Base-by-base conservation (phyloP, 2,888 invertebrate genomes). In the Melieria omissa region DNA sequence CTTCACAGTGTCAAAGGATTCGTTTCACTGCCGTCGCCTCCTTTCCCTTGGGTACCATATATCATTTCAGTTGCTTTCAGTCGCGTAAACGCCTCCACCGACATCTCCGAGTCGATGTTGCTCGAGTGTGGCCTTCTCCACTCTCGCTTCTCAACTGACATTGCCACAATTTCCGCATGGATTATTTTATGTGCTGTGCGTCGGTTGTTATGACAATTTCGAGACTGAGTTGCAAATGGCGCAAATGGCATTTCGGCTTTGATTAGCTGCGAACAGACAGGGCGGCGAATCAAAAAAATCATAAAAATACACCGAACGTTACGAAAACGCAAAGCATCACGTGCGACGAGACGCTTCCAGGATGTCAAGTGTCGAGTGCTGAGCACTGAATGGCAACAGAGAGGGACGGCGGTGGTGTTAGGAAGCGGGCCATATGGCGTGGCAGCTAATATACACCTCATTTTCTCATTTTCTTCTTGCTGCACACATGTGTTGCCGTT, bases 141-240 rank as follows among this genome's bases (percentile, higher is more conserved):
- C 29, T 29, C 29, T 29, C 29, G 3, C 29, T 29, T 29, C 29
- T 29, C 1, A 29, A 29, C 29, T 29, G 29, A 29, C 29, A 29
- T 1, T 29, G 29, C 49, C 9, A 49, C 12, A 49, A 74, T 69
- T 68, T 74, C 68, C 71, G 58, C 73, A 69, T 74, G 71, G 69
- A 69, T 74, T 71, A 74, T 69, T 74, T 71, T 71, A 74, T 74
- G 41, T 58, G 55, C 69, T 62, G 45, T 58, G 71, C 69, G 66
- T 72, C 72, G 63, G 71, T 63, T 74, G 71, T 74, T 74, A 74
- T 74, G 74, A 74, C 65, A 62, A 71, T 65, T 68, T 63, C 57
- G 58, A 57, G 71, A 71, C 67, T 71, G 66, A 14, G 12, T 4
- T 52, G 65, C 65, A 57, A 65, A 57, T 54, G 55, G 41, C 9